Evolutionary conservation across 2,113 vertebrate genomes (phyloP), one percentile per base, ranked within the genome.

Genomic region (Lutjanus erythropterus): DNA sequence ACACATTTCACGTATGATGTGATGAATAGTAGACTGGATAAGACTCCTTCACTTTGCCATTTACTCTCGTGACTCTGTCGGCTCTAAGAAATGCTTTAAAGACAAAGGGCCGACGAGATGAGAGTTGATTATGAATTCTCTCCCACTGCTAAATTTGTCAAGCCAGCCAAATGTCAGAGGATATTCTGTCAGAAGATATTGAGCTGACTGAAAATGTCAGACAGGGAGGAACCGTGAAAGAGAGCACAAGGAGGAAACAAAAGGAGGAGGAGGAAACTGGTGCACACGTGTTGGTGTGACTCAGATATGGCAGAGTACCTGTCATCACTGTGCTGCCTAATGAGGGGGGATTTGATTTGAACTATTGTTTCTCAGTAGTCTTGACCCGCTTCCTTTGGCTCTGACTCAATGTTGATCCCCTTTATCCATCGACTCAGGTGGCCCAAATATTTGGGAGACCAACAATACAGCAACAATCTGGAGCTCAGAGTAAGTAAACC

Each of bases 141-240:
- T 74, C 65, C 86, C 49, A n/a, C 77, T 37, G 72, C 80, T 92
- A 83, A 89, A 94, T 75, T 74, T 91, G 80, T 86, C 85, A 58
- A 86, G 44, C 79, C 84, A 64, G 83, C 66, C 80, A 93, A 94
- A 94, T 92, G 91, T 92, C 93, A 94, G 84, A 86, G 79, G 86
- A 90, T 84, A 90, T 86, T 91, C 89, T 78, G 90, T 92, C 89
- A 88, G 79, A 84, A 77, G 86, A 90, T 89, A 91, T 86, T 86
- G 92, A 95, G 88, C 88, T 61, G 75, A 84, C 81, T 82, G 89
- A 84, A 94, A 94, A 94, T 93, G 92, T 91, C 93, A 95, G 88
- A 83, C 62, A 23, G 59, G 71, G 35, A 55, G 58, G 46, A 88
- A 55, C 44, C 25, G 16, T 60, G 64, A 91, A 70, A 75, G 31